phyloP scores from a whole-genome alignment of 2,888 invertebrate genomes.

The Aradus depressus region DNA sequence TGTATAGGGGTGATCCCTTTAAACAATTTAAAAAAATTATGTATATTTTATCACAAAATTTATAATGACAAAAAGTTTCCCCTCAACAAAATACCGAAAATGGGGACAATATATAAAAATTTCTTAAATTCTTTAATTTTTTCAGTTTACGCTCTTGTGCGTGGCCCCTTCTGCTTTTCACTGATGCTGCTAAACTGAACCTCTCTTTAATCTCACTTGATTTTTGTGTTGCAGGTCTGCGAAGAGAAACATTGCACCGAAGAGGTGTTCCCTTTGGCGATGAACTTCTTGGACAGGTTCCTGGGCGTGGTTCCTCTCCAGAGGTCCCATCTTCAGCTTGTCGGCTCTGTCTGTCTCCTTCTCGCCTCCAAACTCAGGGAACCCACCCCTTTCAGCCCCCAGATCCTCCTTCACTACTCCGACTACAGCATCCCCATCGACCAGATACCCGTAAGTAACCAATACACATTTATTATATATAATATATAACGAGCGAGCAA shows the following conservation, averaged over 20 bases:
- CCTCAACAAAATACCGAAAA: too few species aligned
- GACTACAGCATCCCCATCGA: constrained; percentile 80
- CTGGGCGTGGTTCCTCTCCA: constrained; percentile 70
- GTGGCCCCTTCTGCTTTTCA: too few species aligned
- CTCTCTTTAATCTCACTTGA: too few species aligned
- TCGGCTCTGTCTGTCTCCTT: constrained; percentile 84
- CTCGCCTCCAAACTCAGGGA: constrained; percentile 89
- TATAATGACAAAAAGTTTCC: too few species aligned
- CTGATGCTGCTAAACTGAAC: too few species aligned
- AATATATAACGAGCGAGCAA: too few species aligned
- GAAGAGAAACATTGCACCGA: constrained; percentile 87
- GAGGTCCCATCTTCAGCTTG: constrained; percentile 77
- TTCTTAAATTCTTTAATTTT: background rate
- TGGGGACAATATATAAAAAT: too few species aligned
- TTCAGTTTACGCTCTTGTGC: constrained; percentile 13
- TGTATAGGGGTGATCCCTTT: too few species aligned
- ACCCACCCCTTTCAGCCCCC: constrained; percentile 65
- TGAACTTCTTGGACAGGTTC: constrained; percentile 89
- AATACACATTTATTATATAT: background rate
- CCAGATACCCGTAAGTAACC: constrained; percentile 73
- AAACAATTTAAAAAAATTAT: too few species aligned
- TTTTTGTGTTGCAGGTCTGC: constrained; percentile 61
- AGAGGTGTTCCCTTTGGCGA: constrained; percentile 84
- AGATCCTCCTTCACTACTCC: constrained; percentile 80
- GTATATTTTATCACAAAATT: too few species aligned